These are phyloP conservation scores for Odontesthes bonariensis DNA, from an alignment of 2,113 vertebrate species.

Conservation along the genomic window DNA sequence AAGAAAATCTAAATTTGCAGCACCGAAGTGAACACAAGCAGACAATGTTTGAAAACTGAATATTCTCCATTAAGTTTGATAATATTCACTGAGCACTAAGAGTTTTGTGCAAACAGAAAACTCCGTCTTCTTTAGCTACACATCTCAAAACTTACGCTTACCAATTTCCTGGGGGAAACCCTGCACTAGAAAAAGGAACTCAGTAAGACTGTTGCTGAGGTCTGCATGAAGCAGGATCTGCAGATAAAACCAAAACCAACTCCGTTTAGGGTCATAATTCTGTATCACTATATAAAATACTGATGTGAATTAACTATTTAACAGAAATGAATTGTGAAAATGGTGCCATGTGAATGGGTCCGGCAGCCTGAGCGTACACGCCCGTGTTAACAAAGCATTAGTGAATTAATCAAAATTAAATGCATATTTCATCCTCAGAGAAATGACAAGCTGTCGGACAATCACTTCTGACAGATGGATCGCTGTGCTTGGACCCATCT, in stretches of 20 bases:
- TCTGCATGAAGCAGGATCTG: background rate
- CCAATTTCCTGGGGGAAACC: constrained; percentile 17
- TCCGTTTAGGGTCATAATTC: background rate
- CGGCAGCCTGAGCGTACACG: background rate
- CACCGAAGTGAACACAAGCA: too few relatives aligned
- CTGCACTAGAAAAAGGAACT: background rate
- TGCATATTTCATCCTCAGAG: background rate
- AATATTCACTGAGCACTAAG: too few relatives aligned
- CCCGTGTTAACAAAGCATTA: background rate
- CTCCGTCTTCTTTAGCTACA: background rate
- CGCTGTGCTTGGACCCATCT: background rate
- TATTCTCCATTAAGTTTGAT: too few relatives aligned
- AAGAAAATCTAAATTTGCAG: too few relatives aligned
- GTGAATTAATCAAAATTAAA: background rate
- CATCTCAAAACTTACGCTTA: background rate
- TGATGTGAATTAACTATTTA: background rate
- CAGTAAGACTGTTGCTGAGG: background rate
- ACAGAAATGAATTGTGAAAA: constrained; percentile 2
- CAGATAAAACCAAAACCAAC: background rate
- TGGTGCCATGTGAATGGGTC: background rate
- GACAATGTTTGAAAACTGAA: too few relatives aligned
- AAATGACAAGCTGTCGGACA: background rate
- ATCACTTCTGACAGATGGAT: background rate
- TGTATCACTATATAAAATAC: background rate
- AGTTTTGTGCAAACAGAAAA: too few relatives aligned